A percentile compares a stretch with the other conserved stretches of the same genome.
These are phyloP conservation scores for Epiblema foenella DNA, from an alignment of 2,888 invertebrate genomes.

Conservation along the genomic window DNA sequence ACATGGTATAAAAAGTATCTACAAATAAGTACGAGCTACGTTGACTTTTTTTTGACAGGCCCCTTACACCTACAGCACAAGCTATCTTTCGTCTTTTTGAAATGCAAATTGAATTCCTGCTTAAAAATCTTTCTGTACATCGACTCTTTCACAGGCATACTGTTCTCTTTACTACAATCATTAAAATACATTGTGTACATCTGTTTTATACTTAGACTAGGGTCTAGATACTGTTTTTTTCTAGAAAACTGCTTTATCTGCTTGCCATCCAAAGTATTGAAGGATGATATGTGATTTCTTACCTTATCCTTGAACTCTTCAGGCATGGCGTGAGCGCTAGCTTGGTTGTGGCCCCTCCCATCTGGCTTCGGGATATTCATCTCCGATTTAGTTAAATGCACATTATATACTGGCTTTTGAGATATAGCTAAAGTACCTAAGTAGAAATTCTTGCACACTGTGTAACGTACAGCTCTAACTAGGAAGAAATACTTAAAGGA, in stretches of 20 bases:
- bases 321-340: conserved; percentile 70
- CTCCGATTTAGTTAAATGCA: conserved; percentile 75
- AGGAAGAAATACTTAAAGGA: conserved; percentile 77
- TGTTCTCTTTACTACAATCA: conserved; percentile 64
- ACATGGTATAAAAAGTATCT: too few relatives aligned
- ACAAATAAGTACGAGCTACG: too few relatives aligned
- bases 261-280: conserved; percentile 67
- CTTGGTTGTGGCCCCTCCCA: conserved; percentile 70
- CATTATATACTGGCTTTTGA: conserved; percentile 78
- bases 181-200: conserved; percentile 73
- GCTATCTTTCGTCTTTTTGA: conserved; percentile 68
- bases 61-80: conserved; percentile 74
- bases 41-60: conserved; percentile 68
- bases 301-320: conserved; percentile 71
- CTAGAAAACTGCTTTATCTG: conserved; percentile 68
- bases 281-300: conserved; percentile 71
- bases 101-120: conserved; percentile 74
- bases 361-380: conserved; percentile 78
- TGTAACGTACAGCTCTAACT: conserved; percentile 66
- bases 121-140: conserved; percentile 81
- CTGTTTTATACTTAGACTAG: conserved; percentile 69
- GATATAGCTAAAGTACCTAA: conserved; percentile 78
- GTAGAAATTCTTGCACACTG: conserved; percentile 78
- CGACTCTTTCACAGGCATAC: conserved; percentile 70
- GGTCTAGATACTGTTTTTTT: conserved; percentile 71